These are phyloP conservation scores for Pollenia labialis DNA, from an alignment of 2,888 invertebrate genomes.

Conservation along the genomic window DNA sequence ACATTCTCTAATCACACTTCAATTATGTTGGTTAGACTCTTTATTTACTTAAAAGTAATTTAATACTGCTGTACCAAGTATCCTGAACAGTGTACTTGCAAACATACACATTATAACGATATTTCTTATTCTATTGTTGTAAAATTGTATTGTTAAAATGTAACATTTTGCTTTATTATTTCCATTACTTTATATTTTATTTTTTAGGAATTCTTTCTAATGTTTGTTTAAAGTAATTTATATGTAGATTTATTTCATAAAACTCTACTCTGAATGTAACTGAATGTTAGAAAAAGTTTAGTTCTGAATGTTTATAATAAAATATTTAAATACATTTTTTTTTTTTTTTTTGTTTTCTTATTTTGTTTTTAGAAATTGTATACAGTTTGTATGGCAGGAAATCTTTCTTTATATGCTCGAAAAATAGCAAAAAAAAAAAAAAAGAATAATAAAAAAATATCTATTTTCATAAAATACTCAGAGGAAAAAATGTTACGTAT, in stretches of 20 bases:
- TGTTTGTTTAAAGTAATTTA: constrained; percentile 57
- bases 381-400: constrained; percentile 26
- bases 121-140: constrained; percentile 16
- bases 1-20: constrained; percentile 12
- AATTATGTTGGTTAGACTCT: neutral
- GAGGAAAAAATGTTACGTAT: constrained; percentile 2
- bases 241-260: constrained; percentile 51
- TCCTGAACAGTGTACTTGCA: too few relatives aligned
- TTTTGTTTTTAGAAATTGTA: constrained; percentile 37
- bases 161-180: constrained; percentile 50
- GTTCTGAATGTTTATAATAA: constrained; percentile 33
- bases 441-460: constrained; percentile 26
- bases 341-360: neutral
- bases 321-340: constrained; percentile 52
- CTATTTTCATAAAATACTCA: constrained; percentile 55
- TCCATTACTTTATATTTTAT: constrained; percentile 9
- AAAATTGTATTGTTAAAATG: constrained; percentile 35
- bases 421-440: neutral
- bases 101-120: neutral
- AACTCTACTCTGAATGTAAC: constrained; percentile 22
- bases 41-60: constrained; percentile 37
- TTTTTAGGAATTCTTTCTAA: neutral
- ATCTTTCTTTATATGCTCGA: neutral
- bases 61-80: constrained; percentile 16
- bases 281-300: constrained; percentile 3